These are phyloP conservation scores for Oreochromis spilurus DNA, from an alignment of 2,113 vertebrate species.

Conservation along the genomic window DNA sequence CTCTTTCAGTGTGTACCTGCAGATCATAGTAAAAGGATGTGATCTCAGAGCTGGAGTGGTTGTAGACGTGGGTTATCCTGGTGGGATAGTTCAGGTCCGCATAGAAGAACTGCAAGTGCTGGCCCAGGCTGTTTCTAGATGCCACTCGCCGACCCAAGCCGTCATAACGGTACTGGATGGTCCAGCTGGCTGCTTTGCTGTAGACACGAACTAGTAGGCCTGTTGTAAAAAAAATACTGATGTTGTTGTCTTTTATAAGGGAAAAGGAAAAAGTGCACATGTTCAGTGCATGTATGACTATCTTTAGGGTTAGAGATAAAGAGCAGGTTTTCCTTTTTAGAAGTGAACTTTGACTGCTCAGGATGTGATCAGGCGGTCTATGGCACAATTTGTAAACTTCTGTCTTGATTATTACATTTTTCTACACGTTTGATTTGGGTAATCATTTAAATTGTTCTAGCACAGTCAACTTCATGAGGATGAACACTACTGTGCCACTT, in stretches of 20 bases:
- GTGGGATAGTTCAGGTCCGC: conserved; percentile 95
- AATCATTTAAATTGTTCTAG: neutral
- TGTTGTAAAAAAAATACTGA: neutral
- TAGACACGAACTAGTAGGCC: conserved; percentile 91
- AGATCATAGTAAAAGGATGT: conserved; percentile 97
- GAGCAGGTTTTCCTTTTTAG: neutral
- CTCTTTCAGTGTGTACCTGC: conserved; percentile 62
- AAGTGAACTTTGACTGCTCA: neutral
- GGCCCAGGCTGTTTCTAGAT: conserved; percentile 89
- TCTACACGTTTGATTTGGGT: neutral
- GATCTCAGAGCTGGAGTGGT: conserved; percentile 98
- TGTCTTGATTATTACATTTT: neutral
- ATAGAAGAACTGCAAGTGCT: conserved; percentile 97
- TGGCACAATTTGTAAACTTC: accelerated
- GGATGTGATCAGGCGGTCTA: neutral
- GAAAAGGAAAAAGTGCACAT: neutral
- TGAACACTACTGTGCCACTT: neutral
- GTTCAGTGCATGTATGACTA: neutral
- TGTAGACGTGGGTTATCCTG: conserved; percentile 95
- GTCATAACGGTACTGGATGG: conserved; percentile 93
- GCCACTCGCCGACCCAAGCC: conserved; percentile 91
- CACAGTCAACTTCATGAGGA: neutral
- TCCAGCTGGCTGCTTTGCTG: conserved; percentile 96
- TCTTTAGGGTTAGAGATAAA: neutral
- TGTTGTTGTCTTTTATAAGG: neutral